Evolutionary conservation across 2,797 vertebrate genomes (phyloP), one percentile per base, ranked within the genome.

Genomic region (Pagetopsis macropterus): DNA sequence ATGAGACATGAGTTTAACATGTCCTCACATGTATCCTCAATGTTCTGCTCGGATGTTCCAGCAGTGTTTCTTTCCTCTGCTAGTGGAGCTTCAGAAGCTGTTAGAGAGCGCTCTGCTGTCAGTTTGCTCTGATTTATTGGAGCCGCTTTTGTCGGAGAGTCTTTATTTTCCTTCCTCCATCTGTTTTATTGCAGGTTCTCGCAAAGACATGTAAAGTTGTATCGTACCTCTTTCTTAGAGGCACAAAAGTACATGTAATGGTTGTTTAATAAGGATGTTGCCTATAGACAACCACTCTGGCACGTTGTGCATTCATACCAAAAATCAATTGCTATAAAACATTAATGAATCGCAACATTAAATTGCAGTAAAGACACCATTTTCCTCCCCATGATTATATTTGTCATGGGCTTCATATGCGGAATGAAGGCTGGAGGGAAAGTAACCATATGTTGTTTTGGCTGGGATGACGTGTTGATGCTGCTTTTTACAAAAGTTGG

Each of bases 1-100:
- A 85, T 73, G 72, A 87, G 84, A 90, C 87, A 83, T 56, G 83
- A 86, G 58, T 88, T 86, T 76, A 88, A 84, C 82, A 72, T 80
- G 83, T 84, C 85, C 69, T 75, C 63, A 9, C n/a, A 58, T 82
- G 69, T 51, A 76, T 86, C 83, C 76, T 81, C 76, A 65, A 45
- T 87, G 78, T 87, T 79, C 70, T 81, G 80, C 82, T 80, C 72
- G 33, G 60, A 78, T 77, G 66, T 84, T 83, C 55, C 48, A 55
- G 70, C 70, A 50, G 37, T 46, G 64, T 81, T 48, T 74, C 41
- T 67, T 61, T 78, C 14, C 66, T 72, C 73, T 66, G 56, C 61
- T 67, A 57, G 52, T 58, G 40, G 81, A 76, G 66, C 71, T 70
- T 65, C 75, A 68, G 62, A 81, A 72, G 79, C 71, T 67, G 65